phyloP scores from a whole-genome alignment of 2,113 vertebrate species.

The Halichoeres trimaculatus region DNA sequence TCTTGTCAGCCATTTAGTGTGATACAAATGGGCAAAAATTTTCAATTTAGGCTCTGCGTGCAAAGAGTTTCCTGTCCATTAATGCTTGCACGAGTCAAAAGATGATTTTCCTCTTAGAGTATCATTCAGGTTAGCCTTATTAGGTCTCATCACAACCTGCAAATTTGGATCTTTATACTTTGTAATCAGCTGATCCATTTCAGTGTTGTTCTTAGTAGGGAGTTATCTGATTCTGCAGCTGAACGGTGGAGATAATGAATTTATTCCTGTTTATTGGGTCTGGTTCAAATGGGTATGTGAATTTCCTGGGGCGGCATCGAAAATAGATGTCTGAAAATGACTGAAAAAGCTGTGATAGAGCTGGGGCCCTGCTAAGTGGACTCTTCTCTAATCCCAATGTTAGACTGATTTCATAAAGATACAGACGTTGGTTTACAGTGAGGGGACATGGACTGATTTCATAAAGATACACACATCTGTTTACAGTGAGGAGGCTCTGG shows the following conservation, averaged over 20 bases:
- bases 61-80: slow-evolving; percentile 8
- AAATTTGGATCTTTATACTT: slow-evolving; percentile 29
- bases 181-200: slow-evolving; percentile 37
- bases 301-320: slow-evolving; percentile 53
- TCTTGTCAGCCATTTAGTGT: not conserved
- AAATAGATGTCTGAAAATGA: slow-evolving; percentile 22
- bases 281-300: slow-evolving; percentile 47
- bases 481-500: slow-evolving; percentile 45
- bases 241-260: slow-evolving; percentile 54
- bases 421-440: slow-evolving; percentile 34
- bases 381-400: slow-evolving; percentile 14
- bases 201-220: slow-evolving; percentile 7
- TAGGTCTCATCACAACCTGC: slow-evolving; percentile 15
- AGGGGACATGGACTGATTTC: slow-evolving; percentile 26
- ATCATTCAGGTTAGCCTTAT: slow-evolving; percentile 19
- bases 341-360: slow-evolving; percentile 35
- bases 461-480: slow-evolving; percentile 28
- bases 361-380: slow-evolving; percentile 12
- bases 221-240: slow-evolving; percentile 44
- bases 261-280: slow-evolving; percentile 62
- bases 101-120: not conserved
- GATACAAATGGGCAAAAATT: not conserved
- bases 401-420: slow-evolving; percentile 16
- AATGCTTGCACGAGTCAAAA: slow-evolving; percentile 1
- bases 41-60: not conserved